Evolutionary conservation across 2,888 invertebrate species (phyloP).

Genomic region (Ectemnius cavifrons): DNA sequence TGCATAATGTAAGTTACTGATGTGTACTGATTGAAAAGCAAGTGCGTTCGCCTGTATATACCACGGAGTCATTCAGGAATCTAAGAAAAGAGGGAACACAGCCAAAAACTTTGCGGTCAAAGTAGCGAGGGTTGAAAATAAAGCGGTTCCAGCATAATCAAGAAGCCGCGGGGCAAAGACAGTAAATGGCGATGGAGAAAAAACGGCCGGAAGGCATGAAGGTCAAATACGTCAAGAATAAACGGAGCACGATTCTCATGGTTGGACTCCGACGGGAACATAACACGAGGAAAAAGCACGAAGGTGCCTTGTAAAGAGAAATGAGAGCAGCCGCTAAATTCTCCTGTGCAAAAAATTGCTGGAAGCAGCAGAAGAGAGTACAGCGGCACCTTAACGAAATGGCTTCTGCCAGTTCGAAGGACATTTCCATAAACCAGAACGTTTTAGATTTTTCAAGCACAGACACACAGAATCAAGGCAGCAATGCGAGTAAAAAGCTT

Average conservation of each 20-base stretch:
- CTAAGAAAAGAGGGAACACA: neutral
- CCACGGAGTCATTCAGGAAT: too few species aligned
- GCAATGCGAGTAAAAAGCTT: conserved; percentile 23
- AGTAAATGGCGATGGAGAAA: conserved; percentile 15
- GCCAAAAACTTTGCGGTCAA: neutral
- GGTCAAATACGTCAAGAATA: conserved; percentile 18
- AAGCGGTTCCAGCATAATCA: neutral
- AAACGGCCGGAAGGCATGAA: conserved; percentile 8
- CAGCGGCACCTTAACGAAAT: conserved; percentile 47
- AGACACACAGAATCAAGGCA: conserved; percentile 13
- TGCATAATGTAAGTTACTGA: too few species aligned
- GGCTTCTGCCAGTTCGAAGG: conserved; percentile 30
- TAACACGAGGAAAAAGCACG: neutral
- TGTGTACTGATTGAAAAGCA: too few species aligned
- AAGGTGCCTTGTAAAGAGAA: conserved; percentile 19
- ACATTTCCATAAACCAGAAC: conserved; percentile 49
- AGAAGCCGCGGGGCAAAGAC: neutral
- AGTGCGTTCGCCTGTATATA: too few species aligned
- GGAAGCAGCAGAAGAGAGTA: conserved; percentile 17
- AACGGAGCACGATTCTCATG: conserved; percentile 10
- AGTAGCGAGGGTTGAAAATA: too few species aligned
- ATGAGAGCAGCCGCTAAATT: conserved; percentile 47
- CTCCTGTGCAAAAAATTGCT: conserved; percentile 55
- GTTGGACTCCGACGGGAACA: neutral
- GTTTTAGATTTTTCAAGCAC: conserved; percentile 43